Base-by-base conservation (phyloP, 2,113 vertebrate genomes). In the Halichoerus grypus region DNA sequence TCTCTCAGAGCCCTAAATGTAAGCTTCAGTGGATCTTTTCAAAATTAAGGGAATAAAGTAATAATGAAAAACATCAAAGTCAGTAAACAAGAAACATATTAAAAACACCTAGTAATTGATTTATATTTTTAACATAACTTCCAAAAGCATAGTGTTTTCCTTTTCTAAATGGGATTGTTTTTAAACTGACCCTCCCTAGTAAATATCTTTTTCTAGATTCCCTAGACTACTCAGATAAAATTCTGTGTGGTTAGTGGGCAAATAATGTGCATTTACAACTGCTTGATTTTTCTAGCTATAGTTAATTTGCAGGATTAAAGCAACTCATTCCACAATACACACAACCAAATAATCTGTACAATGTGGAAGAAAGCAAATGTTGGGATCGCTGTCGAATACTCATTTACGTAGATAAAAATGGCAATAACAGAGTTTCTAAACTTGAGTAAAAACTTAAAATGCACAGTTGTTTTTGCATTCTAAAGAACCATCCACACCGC, bases 61-160 rank as follows among this genome's bases (percentile, higher is more conserved):
- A 77, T 65, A 81, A 82, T 57, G 6, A 92, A 81, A 72, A 89
- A 28, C 22, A 36, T 22, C 53, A 36, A 67, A 49, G 1, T 24
- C 93, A 22, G 3, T 82, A 93, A 90, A 79, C 3, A 95, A 76
- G 0, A 84, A n/a, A 19, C 42, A 51, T 72, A 65, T 76, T 33
- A 61, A 28, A 86, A 80, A 71, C 4, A 71, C 22, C 5, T 22
- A 77, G 8, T 76, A 24, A 82, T 12, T 36, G 26, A 19, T 49
- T 72, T 8, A 77, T 9, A 80, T 79, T 95, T 94, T 89, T 77
- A 77, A 26, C 14, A 55, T 85, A 72, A 65, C 79, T 96, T 95
- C 12, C 92, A 51, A 80, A 69, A 61, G 0, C 13, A 59, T 8
- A 26, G 6, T 0, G 6, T 57, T 33, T 15, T 69, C 82, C 3